Evolutionary conservation across 2,888 invertebrate species (phyloP).

Genomic region (Chironomus riparius): DNA sequence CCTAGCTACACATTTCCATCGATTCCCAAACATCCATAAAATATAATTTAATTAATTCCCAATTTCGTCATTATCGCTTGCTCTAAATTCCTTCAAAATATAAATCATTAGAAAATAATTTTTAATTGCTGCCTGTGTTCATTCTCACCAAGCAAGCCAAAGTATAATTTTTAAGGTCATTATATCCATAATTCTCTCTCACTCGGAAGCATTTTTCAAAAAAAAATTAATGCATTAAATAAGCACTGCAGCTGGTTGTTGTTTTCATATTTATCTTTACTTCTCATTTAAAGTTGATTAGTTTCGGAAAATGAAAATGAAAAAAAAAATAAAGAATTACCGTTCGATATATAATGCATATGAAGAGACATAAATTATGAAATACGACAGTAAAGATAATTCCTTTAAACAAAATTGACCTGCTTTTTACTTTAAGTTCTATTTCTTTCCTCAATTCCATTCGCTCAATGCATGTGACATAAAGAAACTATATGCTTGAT

Average conservation of each 20-base stretch:
- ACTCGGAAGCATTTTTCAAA: not conserved
- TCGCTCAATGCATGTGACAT: not conserved
- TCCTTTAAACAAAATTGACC: constrained; percentile 1
- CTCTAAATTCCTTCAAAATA: not conserved
- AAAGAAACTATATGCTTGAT: not conserved
- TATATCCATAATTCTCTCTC: not conserved
- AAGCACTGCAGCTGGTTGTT: not conserved
- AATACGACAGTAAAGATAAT: not conserved
- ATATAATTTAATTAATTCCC: no score
- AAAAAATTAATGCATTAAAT: not conserved
- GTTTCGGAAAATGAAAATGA: constrained; percentile 3
- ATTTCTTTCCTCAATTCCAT: not conserved
- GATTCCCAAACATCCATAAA: no score
- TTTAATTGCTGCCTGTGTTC: not conserved
- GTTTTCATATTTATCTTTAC: not conserved
- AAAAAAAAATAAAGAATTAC: no score
- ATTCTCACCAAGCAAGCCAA: not conserved
- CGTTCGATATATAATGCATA: not conserved
- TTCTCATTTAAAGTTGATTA: not conserved
- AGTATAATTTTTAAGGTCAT: not conserved
- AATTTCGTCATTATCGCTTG: not conserved
- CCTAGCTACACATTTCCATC: no score
- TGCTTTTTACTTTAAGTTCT: not conserved
- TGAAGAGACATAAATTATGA: not conserved
- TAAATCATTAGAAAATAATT: no score